Conservation (phyloP, 2,888 invertebrate genomes). For the Andrena flavipes region DNA sequence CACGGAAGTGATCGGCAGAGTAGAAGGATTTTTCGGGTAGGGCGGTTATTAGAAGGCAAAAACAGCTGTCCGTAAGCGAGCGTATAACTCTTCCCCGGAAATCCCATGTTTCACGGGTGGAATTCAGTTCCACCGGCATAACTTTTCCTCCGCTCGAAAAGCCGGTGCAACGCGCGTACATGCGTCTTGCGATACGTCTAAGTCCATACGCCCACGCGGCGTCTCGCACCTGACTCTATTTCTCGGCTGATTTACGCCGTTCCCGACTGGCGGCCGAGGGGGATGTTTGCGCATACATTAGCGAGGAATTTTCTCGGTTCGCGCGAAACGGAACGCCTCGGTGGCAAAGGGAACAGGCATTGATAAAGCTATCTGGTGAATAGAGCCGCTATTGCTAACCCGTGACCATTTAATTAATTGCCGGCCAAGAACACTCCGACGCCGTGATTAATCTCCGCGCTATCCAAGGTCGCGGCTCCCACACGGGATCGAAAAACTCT, state of each 20-base stretch:
- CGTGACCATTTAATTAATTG: slow-evolving; percentile 63
- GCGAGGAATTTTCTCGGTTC: slow-evolving; percentile 60
- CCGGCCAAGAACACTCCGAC: slow-evolving; percentile 36
- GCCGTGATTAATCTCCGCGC: slow-evolving; percentile 50
- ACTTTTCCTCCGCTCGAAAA: slow-evolving; percentile 27
- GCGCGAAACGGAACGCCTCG: slow-evolving; percentile 24
- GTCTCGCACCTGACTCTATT: slow-evolving; percentile 65
- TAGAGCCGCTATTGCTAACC: slow-evolving; percentile 59
- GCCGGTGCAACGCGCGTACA: slow-evolving; percentile 9
- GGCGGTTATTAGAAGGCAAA: slow-evolving; percentile 3
- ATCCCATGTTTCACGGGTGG: slow-evolving; percentile 25
- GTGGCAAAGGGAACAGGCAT: slow-evolving; percentile 55
- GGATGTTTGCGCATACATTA: slow-evolving; percentile 62
- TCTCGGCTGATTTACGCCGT: slow-evolving; percentile 56
- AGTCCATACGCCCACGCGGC: slow-evolving; percentile 54
- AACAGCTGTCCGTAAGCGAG: slow-evolving; percentile 32
- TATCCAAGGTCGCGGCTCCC: slow-evolving; percentile 45
- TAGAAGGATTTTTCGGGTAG: slow-evolving; percentile 12
- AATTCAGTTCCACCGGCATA: slow-evolving; percentile 47
- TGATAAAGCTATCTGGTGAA: slow-evolving; percentile 62
- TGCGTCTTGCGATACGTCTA: slow-evolving; percentile 34
- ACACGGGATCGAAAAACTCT: slow-evolving; percentile 44
- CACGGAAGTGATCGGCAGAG: background rate
- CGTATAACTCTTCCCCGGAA: slow-evolving; percentile 37
- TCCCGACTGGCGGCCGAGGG: background rate